Conservation (phyloP, 2,888 invertebrate genomes). For the Dichetophora obliterata region DNA sequence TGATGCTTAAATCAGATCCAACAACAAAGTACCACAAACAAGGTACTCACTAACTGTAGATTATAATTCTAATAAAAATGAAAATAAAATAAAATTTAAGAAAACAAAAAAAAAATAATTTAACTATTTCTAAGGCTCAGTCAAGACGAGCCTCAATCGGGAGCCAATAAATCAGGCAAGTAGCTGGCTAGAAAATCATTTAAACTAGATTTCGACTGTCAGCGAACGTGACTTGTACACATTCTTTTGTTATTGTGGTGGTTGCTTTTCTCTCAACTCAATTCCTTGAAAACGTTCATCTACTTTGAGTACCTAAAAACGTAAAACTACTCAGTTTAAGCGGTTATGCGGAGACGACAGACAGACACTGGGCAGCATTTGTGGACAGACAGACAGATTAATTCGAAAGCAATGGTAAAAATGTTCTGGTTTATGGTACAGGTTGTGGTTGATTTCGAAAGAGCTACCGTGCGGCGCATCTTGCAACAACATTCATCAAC, state of each 20-base stretch:
- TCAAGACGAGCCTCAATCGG: not conserved
- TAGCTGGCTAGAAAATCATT: slow-evolving; percentile 12
- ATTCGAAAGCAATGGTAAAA: not conserved
- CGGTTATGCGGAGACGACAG: not conserved
- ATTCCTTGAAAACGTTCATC: not conserved
- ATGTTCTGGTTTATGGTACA: not conserved
- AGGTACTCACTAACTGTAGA: not conserved
- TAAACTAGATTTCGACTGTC: slow-evolving; percentile 10
- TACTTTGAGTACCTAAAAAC: not conserved
- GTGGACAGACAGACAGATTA: not conserved
- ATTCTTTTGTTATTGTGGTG: not conserved
- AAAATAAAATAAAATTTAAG: not conserved
- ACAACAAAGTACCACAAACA: not conserved
- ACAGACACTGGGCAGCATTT: not conserved
- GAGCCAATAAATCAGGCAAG: not conserved
- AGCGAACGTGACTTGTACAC: slow-evolving; percentile 19
- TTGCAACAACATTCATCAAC: not conserved
- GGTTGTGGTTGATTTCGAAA: slow-evolving; percentile 4
- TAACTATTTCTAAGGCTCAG: not conserved
- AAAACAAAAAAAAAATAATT: not conserved
- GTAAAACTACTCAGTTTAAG: not conserved
- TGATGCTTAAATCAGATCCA: not conserved
- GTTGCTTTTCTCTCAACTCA: not conserved
- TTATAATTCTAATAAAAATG: not conserved
- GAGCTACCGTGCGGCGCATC: slow-evolving; percentile 21